These are phyloP conservation scores for Tipula vernalis DNA, from an alignment of 2,888 invertebrate genomes.

Conservation along the genomic window DNA sequence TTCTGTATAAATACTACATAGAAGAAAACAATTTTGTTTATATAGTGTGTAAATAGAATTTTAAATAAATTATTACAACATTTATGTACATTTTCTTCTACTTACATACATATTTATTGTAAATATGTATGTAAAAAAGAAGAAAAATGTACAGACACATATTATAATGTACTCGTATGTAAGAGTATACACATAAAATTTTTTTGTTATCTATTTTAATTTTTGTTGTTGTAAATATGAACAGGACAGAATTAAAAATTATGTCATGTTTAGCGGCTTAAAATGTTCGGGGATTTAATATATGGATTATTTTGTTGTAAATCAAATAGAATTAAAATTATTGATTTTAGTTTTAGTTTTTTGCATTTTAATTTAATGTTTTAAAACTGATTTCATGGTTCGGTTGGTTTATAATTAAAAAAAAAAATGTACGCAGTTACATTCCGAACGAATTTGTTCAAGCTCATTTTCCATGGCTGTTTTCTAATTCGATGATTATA, in stretches of 20 bases:
- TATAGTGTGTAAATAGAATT: no score
- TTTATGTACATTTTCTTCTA: neutral
- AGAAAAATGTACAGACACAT: neutral
- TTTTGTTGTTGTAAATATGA: neutral
- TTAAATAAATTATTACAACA: neutral
- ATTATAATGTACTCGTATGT: neutral
- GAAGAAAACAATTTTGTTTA: no score
- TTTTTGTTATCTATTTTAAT: neutral
- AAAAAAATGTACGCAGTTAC: neutral
- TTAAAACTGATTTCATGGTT: neutral
- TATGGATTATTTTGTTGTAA: neutral
- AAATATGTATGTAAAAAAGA: no score
- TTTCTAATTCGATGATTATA: no score
- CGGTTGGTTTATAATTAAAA: neutral
- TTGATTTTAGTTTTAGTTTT: neutral
- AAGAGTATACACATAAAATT: neutral
- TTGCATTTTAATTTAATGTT: neutral
- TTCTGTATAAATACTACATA: neutral
- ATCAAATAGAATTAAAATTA: neutral
- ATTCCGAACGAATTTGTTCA: neutral
- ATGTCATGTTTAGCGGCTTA: neutral
- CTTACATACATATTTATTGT: neutral
- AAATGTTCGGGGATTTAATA: neutral
- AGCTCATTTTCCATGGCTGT: no score
- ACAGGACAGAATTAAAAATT: neutral